Percentiles rank a stretch among this genome's conserved stretches.
Conservation (phyloP, 1,140 invertebrate species). For the Steinernema khuongi region DNA sequence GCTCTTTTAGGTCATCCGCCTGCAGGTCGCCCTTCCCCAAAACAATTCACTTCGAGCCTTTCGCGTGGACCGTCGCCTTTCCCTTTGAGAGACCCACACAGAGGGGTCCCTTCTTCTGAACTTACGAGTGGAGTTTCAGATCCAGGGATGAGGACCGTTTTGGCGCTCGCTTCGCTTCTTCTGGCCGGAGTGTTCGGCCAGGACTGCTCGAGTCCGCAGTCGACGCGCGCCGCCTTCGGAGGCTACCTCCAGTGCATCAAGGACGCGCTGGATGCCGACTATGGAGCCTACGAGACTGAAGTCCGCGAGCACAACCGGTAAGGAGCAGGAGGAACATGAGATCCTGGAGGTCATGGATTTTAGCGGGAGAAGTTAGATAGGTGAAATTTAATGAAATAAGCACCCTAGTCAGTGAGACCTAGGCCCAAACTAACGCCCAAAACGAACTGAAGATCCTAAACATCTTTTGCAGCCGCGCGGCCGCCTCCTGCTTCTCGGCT, state of each 20-base stretch:
- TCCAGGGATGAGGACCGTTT: neutral
- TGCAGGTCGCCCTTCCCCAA: neutral
- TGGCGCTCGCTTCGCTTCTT: neutral
- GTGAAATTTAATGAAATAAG: conserved; percentile 13
- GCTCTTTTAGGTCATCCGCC: conserved; percentile 5
- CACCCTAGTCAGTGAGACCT: neutral
- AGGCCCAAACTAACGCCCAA: neutral
- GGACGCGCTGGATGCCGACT: conserved; percentile 47
- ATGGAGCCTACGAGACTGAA: conserved; percentile 50
- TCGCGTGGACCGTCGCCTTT: neutral
- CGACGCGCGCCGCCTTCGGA: conserved; percentile 36
- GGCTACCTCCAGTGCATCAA: conserved; percentile 55
- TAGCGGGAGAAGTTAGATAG: neutral
- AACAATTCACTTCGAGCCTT: neutral
- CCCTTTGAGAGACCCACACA: neutral
- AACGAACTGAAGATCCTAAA: neutral
- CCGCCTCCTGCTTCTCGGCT: conserved; percentile 51
- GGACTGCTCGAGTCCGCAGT: neutral
- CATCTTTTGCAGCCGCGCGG: conserved; percentile 47
- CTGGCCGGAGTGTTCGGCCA: neutral
- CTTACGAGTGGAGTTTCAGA: neutral
- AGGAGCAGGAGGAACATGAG: neutral
- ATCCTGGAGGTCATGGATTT: conserved; percentile 15
- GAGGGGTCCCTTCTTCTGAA: neutral
- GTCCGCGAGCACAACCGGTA: conserved; percentile 48